These are phyloP conservation scores for Teleogryllus oceanicus DNA, from an alignment of 2,888 invertebrate genomes.

Conservation along the genomic window DNA sequence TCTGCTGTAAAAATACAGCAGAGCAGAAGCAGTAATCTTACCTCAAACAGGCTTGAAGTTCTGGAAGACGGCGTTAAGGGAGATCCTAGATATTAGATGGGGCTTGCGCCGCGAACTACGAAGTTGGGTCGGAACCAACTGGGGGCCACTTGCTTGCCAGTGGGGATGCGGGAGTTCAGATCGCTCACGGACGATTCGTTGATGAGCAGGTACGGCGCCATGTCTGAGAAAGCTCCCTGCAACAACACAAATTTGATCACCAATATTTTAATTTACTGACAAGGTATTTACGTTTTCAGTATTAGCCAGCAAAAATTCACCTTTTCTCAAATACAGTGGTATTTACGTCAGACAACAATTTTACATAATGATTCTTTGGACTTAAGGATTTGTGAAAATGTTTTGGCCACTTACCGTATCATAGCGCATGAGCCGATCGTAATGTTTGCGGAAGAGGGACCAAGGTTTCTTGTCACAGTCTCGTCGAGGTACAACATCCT, in stretches of 20 bases:
- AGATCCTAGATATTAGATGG: no score
- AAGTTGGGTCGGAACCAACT: slow-evolving; percentile 46
- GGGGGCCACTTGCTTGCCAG: slow-evolving; percentile 38
- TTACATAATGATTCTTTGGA: no score
- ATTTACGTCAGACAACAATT: no score
- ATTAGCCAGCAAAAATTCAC: no score
- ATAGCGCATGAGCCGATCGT: background rate
- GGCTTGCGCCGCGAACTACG: slow-evolving; percentile 41
- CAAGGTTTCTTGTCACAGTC: background rate
- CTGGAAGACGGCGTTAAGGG: slow-evolving; percentile 41
- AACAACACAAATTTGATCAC: background rate
- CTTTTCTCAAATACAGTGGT: no score
- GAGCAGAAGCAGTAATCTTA: slow-evolving; percentile 30
- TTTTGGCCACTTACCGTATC: background rate
- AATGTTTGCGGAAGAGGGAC: background rate
- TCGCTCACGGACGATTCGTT: slow-evolving; percentile 43
- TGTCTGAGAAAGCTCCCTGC: slow-evolving; percentile 41
- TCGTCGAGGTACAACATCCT: background rate
- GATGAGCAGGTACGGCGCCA: slow-evolving; percentile 44
- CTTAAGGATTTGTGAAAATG: no score
- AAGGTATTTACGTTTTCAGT: no score
- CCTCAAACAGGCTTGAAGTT: slow-evolving; percentile 45
- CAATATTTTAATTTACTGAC: no score
- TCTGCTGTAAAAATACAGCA: no score
- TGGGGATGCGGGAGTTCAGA: slow-evolving; percentile 42